phyloP scores from a whole-genome alignment of 2,888 invertebrate species.

The Mechanitis mazaeus region DNA sequence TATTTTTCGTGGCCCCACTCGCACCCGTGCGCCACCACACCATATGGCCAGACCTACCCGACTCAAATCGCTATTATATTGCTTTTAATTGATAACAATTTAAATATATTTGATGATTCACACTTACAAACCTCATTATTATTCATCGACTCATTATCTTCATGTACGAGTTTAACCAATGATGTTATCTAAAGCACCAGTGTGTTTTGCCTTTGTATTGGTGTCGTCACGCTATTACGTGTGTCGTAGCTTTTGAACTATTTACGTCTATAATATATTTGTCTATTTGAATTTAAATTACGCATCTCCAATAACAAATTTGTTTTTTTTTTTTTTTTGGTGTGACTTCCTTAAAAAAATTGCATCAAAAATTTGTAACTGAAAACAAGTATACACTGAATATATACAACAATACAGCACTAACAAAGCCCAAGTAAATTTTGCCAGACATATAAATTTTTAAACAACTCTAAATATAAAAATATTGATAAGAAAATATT shows the following conservation, averaged over 20 bases:
- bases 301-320: too few relatives aligned
- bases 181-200: slow-evolving; percentile 68
- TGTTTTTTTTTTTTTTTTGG: too few relatives aligned
- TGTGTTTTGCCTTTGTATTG: slow-evolving; percentile 69
- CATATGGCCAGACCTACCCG: slow-evolving; percentile 68
- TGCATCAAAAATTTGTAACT: too few relatives aligned
- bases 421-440: too few relatives aligned
- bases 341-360: too few relatives aligned
- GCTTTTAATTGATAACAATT: slow-evolving; percentile 78
- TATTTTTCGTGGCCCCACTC: slow-evolving; percentile 41
- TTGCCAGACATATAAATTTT: too few relatives aligned
- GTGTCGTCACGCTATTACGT: slow-evolving; percentile 61
- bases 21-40: slow-evolving; percentile 53
- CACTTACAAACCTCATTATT: slow-evolving; percentile 73
- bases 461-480: too few relatives aligned
- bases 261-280: not conserved
- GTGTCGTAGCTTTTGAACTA: not conserved
- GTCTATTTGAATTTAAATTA: too few relatives aligned
- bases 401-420: too few relatives aligned
- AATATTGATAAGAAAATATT: too few relatives aligned
- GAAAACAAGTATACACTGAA: too few relatives aligned
- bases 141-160: slow-evolving; percentile 75
- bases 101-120: slow-evolving; percentile 78
- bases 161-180: slow-evolving; percentile 64
- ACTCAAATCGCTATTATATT: slow-evolving; percentile 76